Evolutionary conservation across 2,888 invertebrate genomes (phyloP).

Genomic region (Allolobophora icterica): DNA sequence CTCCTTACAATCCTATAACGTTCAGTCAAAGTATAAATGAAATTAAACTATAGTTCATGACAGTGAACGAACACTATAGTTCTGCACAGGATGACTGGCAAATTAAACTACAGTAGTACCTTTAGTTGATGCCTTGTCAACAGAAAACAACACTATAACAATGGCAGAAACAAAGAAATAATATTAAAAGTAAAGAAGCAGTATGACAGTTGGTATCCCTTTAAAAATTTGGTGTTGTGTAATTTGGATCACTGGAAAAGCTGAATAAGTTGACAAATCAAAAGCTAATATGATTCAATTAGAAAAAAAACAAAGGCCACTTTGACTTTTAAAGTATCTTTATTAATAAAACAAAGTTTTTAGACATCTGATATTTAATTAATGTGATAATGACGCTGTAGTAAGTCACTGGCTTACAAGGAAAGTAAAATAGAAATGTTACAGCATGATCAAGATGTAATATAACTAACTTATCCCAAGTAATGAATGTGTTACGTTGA

Average conservation of each 20-base stretch:
- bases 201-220: no score
- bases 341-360: not conserved
- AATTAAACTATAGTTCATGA: not conserved
- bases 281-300: not conserved
- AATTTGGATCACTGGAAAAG: no score
- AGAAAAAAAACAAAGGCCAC: not conserved
- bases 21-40: not conserved
- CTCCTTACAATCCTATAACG: not conserved
- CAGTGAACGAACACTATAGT: not conserved
- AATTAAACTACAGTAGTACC: not conserved
- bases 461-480: slow-evolving; percentile 76
- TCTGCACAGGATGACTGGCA: not conserved
- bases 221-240: no score
- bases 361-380: not conserved
- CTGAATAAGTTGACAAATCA: not conserved
- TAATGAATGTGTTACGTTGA: slow-evolving; percentile 81
- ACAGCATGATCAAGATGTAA: not conserved
- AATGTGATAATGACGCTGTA: not conserved
- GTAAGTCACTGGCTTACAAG: no score
- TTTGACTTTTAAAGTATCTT: not conserved
- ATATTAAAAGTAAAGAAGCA: no score
- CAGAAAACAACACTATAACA: no score
- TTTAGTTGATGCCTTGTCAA: not conserved
- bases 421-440: no score
- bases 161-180: no score